Evolutionary conservation across 2,797 vertebrate genomes (phyloP), one percentile per base, ranked within the genome.

Genomic region (Cuniculus paca): DNA sequence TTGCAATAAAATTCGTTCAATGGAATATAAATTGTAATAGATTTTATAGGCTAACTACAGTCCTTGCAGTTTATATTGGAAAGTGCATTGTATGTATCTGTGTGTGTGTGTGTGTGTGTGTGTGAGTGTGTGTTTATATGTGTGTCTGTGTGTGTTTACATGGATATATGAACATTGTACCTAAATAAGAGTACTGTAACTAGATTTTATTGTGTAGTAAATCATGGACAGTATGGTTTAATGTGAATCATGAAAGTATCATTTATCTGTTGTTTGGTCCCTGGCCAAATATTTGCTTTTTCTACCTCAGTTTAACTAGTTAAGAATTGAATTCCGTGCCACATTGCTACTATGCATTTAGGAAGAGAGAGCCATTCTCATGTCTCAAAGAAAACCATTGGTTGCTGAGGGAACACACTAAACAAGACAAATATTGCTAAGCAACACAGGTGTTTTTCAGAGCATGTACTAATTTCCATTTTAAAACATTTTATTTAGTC

Each of bases 391-490:
- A 13, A 45, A 58, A 42, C 36, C 86, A 31, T 60, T 85, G 31
- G 24, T 90, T 88, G 39, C 50, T 75, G 63, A 93, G 50, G 36
- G 83, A 42, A 60, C 31, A 54, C 19, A 56, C 0, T n/a, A 39
- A 94, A 61, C 81, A 74, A 88, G 28, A 54, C 42, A 86, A 60
- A 88, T 94, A 75, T n/a, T 90, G 58, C 93, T 65, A 89, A 88
- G 36, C 26, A 79, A 24, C 36, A 13, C 56, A 9, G 54, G 65
- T 70, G 2, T n/a, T 77, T 34, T 80, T 74, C 81, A 79, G 82
- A 86, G 6, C 19, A 7, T 86, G 34, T 20, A n/a, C 34, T 81
- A 48, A 79, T 5, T 72, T 74, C 31, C 82, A 79, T 70, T 77
- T 94, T 61, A n/a, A 56, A 75, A 61, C 42, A 70, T 68, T 89